Base-by-base conservation (phyloP, 2,113 vertebrate genomes). In the Amphiprion ocellaris region DNA sequence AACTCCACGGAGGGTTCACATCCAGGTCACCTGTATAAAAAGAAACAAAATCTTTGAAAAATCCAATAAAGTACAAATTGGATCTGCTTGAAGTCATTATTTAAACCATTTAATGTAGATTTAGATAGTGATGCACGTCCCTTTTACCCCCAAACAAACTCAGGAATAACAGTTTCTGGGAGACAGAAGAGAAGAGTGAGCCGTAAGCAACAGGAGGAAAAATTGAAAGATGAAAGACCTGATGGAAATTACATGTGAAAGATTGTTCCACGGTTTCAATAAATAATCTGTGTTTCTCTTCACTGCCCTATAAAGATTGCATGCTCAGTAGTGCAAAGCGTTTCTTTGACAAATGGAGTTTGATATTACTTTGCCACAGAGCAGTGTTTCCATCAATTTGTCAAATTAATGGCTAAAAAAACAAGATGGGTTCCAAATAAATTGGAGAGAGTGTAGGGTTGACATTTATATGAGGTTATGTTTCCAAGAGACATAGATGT, bases 311-410 rank as follows among this genome's bases (percentile, higher is more conserved):
- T 41, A 69, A 68, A 72, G 54, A 84, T 63, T 47, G 23, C 21
- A 74, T 65, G 54, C 54, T 80, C 37, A 69, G 30, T 62, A 37
- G 53, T 63, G 66, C 59, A 76, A 69, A 59, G 24, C 15, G 46
- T 63, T 79, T 55, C 10, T 7, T 24, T 69, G 80, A 65, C 60
- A 77, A 80, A 74, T 74, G 1, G 70, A 65, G 56, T 30, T 61
- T 78, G 54, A 80, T 74, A 80, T 84, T 72, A 58, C 39, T 81
- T 65, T 63, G 5, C 44, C 67, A 65, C 14, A 65, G 37, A 23
- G 23, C 39, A 37, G 28, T 52, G n/a, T 60, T 75, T 50, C 30
- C 28, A 71, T 76, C 21, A 66, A 76, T 37, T 10, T 37, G 33
- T 37, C 33, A 37, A 37, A 37, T 30, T 21, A 19, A 64, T 82